phyloP scores from a whole-genome alignment of 2,888 invertebrate species.

The Bhutanitis thaidina region DNA sequence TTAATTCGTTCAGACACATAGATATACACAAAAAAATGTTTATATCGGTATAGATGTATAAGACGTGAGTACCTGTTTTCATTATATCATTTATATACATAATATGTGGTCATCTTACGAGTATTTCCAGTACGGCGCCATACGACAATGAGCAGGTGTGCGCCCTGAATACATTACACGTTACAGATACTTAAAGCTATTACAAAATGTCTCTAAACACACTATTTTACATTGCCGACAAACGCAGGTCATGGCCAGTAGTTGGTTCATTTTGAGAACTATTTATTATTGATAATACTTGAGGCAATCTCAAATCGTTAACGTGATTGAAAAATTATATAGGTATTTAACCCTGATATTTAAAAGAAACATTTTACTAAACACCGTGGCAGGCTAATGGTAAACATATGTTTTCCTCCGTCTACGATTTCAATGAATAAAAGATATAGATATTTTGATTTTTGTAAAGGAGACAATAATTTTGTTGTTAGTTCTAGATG shows the following conservation, averaged over 20 bases:
- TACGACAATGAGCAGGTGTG: constrained; percentile 25
- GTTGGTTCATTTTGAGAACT: background rate
- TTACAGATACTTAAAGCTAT: constrained; percentile 8
- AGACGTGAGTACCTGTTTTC: too few relatives aligned
- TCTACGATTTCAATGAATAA: too few relatives aligned
- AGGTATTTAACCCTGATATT: background rate
- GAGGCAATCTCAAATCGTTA: background rate
- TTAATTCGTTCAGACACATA: too few relatives aligned
- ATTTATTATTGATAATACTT: background rate
- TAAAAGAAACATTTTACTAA: background rate
- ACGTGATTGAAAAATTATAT: too few relatives aligned
- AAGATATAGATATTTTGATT: too few relatives aligned
- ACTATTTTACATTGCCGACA: constrained; percentile 15
- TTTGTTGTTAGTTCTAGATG: too few relatives aligned
- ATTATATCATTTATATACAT: too few relatives aligned
- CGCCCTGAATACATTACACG: constrained; percentile 32
- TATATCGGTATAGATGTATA: too few relatives aligned
- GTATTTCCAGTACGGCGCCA: constrained; percentile 10
- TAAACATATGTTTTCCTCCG: too few relatives aligned
- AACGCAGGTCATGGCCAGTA: constrained; percentile 29
- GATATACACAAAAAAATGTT: too few relatives aligned
- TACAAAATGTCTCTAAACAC: constrained; percentile 23
- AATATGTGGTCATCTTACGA: background rate
- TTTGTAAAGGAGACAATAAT: too few relatives aligned
- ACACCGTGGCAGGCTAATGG: too few relatives aligned